phyloP scores from a whole-genome alignment of 2,888 invertebrate genomes.

The Apeira syringaria region DNA sequence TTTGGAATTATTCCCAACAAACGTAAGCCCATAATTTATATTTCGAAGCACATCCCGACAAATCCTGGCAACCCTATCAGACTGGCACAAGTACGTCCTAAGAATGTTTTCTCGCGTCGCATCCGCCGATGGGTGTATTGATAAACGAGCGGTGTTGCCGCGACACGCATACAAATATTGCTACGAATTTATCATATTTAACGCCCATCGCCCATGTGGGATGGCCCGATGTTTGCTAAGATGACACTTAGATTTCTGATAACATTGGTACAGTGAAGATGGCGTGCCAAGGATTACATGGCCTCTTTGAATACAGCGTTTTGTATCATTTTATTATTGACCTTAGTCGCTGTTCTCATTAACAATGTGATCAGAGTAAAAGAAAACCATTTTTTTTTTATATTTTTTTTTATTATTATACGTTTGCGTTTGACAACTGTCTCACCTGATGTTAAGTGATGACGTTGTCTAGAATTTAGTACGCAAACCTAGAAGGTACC shows the following conservation, averaged over 20 bases:
- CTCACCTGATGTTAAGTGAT: no score
- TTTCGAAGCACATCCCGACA: background rate
- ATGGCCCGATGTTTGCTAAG: slow-evolving; percentile 30
- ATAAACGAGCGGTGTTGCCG: slow-evolving; percentile 66
- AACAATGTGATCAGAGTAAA: no score
- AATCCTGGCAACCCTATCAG: slow-evolving; percentile 8
- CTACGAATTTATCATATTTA: slow-evolving; percentile 66
- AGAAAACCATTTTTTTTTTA: no score
- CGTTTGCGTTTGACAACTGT: no score
- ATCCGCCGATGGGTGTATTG: slow-evolving; percentile 66
- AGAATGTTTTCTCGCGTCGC: slow-evolving; percentile 22
- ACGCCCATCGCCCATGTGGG: slow-evolving; percentile 42
- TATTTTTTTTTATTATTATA: no score
- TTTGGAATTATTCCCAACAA: no score
- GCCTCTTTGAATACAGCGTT: no score
- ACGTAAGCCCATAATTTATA: no score
- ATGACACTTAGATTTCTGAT: slow-evolving; percentile 36
- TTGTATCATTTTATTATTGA: no score
- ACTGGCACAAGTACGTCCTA: slow-evolving; percentile 12
- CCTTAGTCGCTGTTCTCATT: no score
- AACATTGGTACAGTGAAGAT: slow-evolving; percentile 9
- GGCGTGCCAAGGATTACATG: background rate
- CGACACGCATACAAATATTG: slow-evolving; percentile 70
- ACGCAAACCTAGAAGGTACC: no score
- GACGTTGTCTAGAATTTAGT: no score